Base-by-base conservation (phyloP, 2,888 invertebrate genomes). In the Andrena fulva region DNA sequence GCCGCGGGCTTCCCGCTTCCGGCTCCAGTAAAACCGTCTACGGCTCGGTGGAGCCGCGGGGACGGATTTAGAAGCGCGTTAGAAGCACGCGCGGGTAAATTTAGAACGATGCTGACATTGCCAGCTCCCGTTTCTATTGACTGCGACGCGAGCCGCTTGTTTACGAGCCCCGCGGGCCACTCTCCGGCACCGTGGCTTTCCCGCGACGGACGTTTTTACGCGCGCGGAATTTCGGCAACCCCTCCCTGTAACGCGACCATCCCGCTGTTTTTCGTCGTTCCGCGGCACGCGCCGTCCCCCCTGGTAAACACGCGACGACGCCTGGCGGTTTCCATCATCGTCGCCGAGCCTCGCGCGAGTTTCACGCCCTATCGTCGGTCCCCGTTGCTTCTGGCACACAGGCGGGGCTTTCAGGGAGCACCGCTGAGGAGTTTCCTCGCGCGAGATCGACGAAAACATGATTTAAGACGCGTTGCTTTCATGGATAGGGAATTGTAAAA, bases 21-120 rank as follows among this genome's bases (percentile, higher is more conserved):
- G 89, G 78, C 63, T 77, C 62, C 70, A 82, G 77, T 88, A 87
- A 88, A 86, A 82, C 80, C 83, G 84, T 85, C 86, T 85, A 76
- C 82, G 87, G 81, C 29, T 69, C 77, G 85, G 66, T 56, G 73
- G 71, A 77, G 79, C 69, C 84, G 79, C 59, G 62, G 10, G 10
- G 73, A 82, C 84, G 70, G 77, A 81, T 89, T 89, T 88, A 89
- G 88, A 86, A 85, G 77, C 79, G 73, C 77, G 60, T 71, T 78
- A 82, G 80, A 79, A 84, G 84, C 89, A 82, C 78, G 80, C 78
- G 75, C 64, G 76, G 50, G 75, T 87, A 87, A 88, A 86, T 85
- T 88, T 88, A 86, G 82, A 82, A 73, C 63, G 66, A 59, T 29
- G 74, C 70, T 79, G 75, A 84, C 71, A 24, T 56, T 24, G 56